These are phyloP conservation scores for Corydoras sp. DNA, from an alignment of 2,113 vertebrate species.

Conservation along the genomic window DNA sequence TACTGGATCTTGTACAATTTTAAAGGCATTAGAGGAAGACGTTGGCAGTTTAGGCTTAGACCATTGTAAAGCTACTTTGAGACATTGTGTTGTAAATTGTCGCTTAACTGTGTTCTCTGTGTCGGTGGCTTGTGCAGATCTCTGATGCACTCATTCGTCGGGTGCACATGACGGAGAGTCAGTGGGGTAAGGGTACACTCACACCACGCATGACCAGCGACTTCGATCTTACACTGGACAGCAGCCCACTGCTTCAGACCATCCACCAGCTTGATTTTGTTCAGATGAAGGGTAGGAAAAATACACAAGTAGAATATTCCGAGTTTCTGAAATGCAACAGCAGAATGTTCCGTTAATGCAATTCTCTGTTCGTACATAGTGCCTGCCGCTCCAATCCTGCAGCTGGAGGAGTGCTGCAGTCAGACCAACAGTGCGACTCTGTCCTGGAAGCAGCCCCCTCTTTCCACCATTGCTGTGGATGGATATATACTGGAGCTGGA, in stretches of 20 bases:
- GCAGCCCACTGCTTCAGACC: constrained; percentile 85
- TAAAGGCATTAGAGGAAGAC: no score
- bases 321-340: no score
- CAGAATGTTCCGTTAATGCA: constrained; percentile 1
- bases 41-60: no score
- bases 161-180: constrained; percentile 90
- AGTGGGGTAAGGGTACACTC: constrained; percentile 95
- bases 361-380: constrained; percentile 61
- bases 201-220: constrained; percentile 95
- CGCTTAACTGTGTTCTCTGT: neutral
- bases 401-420: constrained; percentile 95
- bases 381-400: constrained; percentile 89
- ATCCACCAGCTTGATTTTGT: constrained; percentile 98
- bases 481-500: constrained; percentile 97
- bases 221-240: constrained; percentile 96
- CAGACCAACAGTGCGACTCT: constrained; percentile 95
- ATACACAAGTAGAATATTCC: no score
- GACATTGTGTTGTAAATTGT: no score
- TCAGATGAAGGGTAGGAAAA: constrained; percentile 87
- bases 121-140: constrained; percentile 67
- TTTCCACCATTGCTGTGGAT: constrained; percentile 85
- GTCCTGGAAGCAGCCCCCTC: constrained; percentile 96
- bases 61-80: no score
- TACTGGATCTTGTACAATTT: no score
- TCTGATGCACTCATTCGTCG: constrained; percentile 94